Evolutionary conservation across 2,888 invertebrate species (phyloP).

Genomic region (Eristalis arbustorum): DNA sequence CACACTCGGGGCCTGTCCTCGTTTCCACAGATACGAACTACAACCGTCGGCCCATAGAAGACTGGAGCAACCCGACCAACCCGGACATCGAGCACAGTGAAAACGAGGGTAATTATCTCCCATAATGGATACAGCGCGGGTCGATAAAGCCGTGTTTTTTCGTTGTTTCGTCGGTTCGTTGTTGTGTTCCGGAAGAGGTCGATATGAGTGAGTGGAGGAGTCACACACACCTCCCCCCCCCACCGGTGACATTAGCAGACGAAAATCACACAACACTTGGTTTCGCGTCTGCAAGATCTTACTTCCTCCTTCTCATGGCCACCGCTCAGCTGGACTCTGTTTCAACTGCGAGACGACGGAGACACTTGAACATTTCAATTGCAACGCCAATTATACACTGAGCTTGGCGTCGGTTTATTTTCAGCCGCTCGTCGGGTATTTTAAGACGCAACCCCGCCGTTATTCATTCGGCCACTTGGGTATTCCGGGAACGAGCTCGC

Average conservation of each 20-base stretch:
- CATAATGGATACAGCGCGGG: constrained; percentile 46
- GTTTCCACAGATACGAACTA: not conserved
- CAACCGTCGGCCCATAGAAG: not conserved
- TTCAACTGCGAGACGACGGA: not conserved
- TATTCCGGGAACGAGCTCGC: not conserved
- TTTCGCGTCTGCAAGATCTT: not conserved
- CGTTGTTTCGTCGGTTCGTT: too few relatives aligned
- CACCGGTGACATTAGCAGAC: not conserved
- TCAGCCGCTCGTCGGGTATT: not conserved
- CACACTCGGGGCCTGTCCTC: not conserved
- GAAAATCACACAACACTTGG: not conserved
- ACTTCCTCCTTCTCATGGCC: constrained; percentile 54
- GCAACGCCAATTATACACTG: constrained; percentile 31
- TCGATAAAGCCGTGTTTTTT: constrained; percentile 31
- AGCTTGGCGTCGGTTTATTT: not conserved
- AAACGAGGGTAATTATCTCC: constrained; percentile 33
- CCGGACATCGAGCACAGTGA: not conserved
- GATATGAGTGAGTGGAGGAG: not conserved
- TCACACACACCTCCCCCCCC: not conserved
- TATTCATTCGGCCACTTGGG: not conserved
- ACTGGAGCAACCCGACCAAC: not conserved
- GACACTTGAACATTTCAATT: constrained; percentile 17
- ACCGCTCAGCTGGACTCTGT: not conserved
- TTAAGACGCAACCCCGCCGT: not conserved
- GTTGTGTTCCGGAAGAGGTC: constrained; percentile 23